Conservation (phyloP, 2,797 vertebrate genomes). For the Hypotaenidia okinawae region DNA sequence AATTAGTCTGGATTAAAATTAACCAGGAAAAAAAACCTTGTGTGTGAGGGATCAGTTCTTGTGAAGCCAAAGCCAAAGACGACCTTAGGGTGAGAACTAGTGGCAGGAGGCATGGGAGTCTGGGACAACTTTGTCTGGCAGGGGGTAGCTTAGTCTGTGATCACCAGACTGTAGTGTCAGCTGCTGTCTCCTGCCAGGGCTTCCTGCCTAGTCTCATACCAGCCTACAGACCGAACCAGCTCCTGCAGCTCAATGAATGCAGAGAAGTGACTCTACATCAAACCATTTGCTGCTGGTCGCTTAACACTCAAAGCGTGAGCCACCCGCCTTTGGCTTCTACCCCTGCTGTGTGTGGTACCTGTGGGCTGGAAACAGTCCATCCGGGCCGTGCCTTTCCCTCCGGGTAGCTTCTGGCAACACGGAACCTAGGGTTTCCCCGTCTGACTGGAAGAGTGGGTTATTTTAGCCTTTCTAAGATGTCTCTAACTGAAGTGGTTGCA, state of each 20-base stretch:
- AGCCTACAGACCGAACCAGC: background rate
- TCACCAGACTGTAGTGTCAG: background rate
- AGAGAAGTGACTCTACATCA: background rate
- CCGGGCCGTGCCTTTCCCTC: background rate
- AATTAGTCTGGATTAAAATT: background rate
- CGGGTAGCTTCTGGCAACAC: background rate
- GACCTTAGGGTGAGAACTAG: background rate
- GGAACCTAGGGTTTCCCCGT: background rate
- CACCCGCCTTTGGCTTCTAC: background rate
- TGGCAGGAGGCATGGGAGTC: background rate
- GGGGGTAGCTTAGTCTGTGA: background rate
- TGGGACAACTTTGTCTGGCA: background rate
- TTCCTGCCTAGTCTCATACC: background rate
- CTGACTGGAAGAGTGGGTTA: conserved; percentile 46
- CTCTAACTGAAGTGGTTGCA: background rate
- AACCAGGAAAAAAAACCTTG: background rate
- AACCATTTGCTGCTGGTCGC: background rate
- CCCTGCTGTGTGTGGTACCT: rapidly evolving
- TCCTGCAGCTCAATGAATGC: background rate
- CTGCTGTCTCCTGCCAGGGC: background rate
- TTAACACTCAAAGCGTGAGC: background rate
- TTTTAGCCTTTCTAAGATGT: background rate
- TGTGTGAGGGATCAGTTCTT: background rate
- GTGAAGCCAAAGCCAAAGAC: background rate
- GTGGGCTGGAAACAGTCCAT: conserved; percentile 25